These are phyloP conservation scores for Bilobella aurantiaca DNA, from an alignment of 1,140 invertebrate species.

Conservation along the genomic window DNA sequence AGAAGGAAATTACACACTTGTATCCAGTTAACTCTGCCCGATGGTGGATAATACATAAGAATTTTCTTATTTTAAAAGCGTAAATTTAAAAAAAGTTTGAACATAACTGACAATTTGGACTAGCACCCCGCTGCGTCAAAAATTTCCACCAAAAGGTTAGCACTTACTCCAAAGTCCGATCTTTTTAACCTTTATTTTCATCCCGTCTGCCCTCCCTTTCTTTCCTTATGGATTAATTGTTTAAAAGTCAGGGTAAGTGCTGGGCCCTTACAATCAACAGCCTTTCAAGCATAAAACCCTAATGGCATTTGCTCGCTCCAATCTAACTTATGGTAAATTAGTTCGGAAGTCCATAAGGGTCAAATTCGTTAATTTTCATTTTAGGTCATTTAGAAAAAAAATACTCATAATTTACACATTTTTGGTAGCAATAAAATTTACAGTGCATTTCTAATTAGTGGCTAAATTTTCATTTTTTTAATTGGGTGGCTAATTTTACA, in stretches of 20 bases:
- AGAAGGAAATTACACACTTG: not conserved
- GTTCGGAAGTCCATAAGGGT: not conserved
- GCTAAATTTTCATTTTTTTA: not conserved
- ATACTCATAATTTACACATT: not conserved
- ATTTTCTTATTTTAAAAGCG: not conserved
- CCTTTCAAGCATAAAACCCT: not conserved
- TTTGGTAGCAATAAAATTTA: not conserved
- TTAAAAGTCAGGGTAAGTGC: not conserved
- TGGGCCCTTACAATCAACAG: not conserved
- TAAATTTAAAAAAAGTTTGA: not conserved
- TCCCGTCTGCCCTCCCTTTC: not conserved
- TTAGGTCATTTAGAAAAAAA: too few species aligned
- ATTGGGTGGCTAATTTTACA: not conserved
- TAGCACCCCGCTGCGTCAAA: not conserved
- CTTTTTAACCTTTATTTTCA: not conserved
- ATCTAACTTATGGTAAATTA: not conserved
- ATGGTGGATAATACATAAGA: not conserved
- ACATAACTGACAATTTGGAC: not conserved
- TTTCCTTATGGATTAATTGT: constrained; percentile 3
- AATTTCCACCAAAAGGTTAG: not conserved
- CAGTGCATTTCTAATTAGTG: not conserved
- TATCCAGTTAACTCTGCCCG: too few species aligned
- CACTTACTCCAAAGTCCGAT: not conserved
- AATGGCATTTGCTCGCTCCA: not conserved
- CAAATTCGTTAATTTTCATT: not conserved